Evolutionary conservation across 2,797 vertebrate genomes (phyloP), one percentile per base, ranked within the genome.

Genomic region (Muscicapa striata): DNA sequence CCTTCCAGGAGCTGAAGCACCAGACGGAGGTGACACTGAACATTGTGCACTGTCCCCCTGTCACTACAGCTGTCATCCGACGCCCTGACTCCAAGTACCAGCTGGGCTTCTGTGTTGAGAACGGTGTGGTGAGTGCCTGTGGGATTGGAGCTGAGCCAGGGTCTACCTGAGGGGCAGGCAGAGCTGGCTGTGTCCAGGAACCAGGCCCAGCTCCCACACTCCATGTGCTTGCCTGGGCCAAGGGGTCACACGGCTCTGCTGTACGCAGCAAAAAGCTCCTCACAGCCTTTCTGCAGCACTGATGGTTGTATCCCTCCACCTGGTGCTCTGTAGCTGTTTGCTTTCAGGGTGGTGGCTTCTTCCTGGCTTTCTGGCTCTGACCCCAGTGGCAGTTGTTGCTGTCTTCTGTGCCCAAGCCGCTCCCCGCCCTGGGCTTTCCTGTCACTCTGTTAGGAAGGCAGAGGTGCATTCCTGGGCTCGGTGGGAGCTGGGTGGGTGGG

Each of bases 91-190:
- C 98, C 11, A 98, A 98, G 38, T 99, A 98, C 93, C 99, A 99
- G 93, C 97, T 99, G 93, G 99, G 99, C 72, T 99, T 99, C 98
- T 99, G 99, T 22, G 99, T 99, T 45, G 99, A 99, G 91, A 98
- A 99, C 0, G 99, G 99, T 21, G 98, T 99, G 52, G 99, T 99
- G 97, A 95, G 99, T 98, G 55, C 30, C 30, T 0, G 0, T 11
- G 4, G 45, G 17, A 8, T 4, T 15, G 64, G 29, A 59, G 15
- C 10, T 23, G 21, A 10, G 48, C 20, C 3, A 0, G 3, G 48
- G 22, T 15, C 29, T 78, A 18, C 23, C 62, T 15, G 13, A 27
- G n/a, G 40, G 30, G 43, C 46, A 9, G 32, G 1, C 2, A 5
- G 57, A 41, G 54, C 27, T 57, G 63, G 62, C 34, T 55, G 32